A percentile compares a stretch with the other conserved stretches of the same genome.
Conservation (phyloP, 2,113 vertebrate species). For the Amphilophus citrinellus region DNA sequence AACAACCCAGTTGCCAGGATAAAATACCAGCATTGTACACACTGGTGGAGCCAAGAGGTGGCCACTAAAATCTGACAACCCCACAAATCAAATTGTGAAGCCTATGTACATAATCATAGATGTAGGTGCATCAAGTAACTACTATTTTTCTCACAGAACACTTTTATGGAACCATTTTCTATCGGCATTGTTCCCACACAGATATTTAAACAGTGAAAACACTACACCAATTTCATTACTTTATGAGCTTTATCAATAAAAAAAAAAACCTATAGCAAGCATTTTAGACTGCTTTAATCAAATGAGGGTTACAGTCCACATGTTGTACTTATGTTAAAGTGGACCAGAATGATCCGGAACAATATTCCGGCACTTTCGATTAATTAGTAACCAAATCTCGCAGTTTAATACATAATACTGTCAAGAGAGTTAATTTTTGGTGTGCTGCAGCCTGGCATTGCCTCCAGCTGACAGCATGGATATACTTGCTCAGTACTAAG, state of each 20-base stretch:
- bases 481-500: background rate
- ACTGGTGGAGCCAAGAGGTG: conserved; percentile 15
- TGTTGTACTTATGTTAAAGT: background rate
- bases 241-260: too few relatives aligned
- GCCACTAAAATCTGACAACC: background rate
- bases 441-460: background rate
- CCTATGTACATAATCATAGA: background rate
- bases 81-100: background rate
- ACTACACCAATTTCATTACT: too few relatives aligned
- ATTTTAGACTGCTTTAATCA: background rate
- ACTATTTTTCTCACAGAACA: background rate
- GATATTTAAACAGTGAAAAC: background rate
- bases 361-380: background rate
- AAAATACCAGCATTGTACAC: background rate
- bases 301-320: background rate
- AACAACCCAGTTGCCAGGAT: background rate
- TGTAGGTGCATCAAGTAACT: background rate
- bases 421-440: background rate
- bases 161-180: background rate
- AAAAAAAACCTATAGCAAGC: background rate
- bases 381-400: background rate
- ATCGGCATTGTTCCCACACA: background rate
- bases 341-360: background rate
- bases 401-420: background rate
- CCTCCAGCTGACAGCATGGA: background rate